Base-by-base conservation (phyloP, 2,797 vertebrate species). In the Alca torda region DNA sequence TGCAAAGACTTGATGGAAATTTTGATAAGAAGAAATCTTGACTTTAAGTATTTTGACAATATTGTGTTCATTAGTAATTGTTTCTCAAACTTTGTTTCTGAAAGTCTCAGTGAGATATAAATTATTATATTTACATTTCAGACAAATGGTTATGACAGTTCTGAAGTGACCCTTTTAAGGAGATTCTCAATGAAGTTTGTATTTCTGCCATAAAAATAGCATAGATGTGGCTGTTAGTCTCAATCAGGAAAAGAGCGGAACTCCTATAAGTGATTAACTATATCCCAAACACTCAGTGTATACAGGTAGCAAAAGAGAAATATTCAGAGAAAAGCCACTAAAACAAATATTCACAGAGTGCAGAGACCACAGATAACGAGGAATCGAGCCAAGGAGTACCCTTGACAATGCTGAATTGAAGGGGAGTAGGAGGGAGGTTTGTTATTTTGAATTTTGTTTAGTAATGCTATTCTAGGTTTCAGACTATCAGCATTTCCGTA, bases 271-370 rank as follows among this genome's bases (percentile, higher is more conserved):
- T 51, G 13, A 87, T 82, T 85, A 74, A 64, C 21, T 82, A 7
- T 43, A 51, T 45, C 17, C 14, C 5, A 82, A 90, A 76, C 10
- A 51, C 28, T 86, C n/a, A 53, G 13, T 73, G 54, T 56, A 89
- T 70, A 82, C 41, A 64, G 84, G 37, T 87, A 96, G 53, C 33
- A 92, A 76, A 93, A 94, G 84, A 96, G 96, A 98, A 96, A 91
- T 91, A 92, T 35, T 95, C 48, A 90, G 81, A 89, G 59, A 93
- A 93, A 90, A 95, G 43, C 20, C 54, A 79, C 37, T 76, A 31
- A 90, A 88, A 48, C 18, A 85, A 96, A 43, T 95, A 83, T 69
- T 88, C 50, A 30, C 37, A 82, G n/a, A 93, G 50, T 86, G 39
- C 20, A 78, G 69, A 94, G 64, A 93, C 54, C 53, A 85, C 37